Conservation (phyloP, 2,888 invertebrate genomes). For the Nomada lathburiana region DNA sequence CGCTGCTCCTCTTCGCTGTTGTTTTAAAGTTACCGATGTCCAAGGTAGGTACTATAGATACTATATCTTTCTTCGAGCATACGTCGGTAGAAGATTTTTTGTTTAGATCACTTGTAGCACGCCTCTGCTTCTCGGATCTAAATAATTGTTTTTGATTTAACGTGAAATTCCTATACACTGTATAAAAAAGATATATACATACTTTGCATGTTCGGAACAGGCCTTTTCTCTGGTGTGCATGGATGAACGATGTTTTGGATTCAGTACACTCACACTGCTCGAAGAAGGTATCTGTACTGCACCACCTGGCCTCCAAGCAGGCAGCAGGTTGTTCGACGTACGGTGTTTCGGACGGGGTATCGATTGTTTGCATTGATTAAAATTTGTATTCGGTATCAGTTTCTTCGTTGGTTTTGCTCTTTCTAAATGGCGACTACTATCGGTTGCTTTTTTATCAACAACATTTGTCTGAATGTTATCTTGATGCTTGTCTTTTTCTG, state of each 20-base stretch:
- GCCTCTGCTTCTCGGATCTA: conserved; percentile 34
- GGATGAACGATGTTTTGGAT: conserved; percentile 21
- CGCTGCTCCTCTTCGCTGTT: not conserved
- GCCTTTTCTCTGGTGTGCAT: conserved; percentile 22
- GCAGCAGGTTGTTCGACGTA: conserved; percentile 23
- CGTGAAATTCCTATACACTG: not conserved
- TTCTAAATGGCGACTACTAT: not conserved
- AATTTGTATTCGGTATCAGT: not conserved
- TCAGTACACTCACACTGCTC: conserved; percentile 29
- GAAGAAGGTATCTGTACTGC: conserved; percentile 41
- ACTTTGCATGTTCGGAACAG: conserved; percentile 18
- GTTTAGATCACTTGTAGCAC: not conserved
- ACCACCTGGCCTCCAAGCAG: conserved; percentile 62
- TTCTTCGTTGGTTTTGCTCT: conserved; percentile 5
- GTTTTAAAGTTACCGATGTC: not conserved
- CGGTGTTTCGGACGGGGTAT: conserved; percentile 24
- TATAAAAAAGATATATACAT: not conserved
- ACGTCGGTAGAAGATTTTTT: conserved; percentile 13
- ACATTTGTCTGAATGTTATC: not conserved
- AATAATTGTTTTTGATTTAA: not conserved
- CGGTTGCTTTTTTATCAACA: conserved; percentile 7
- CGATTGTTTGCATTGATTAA: conserved; percentile 27
- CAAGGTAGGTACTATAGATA: not conserved
- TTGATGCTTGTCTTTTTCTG: not conserved
- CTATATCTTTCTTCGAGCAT: not conserved